Percentiles rank a stretch among this genome's conserved stretches.
phyloP scores from a whole-genome alignment of 2,113 vertebrate genomes.

The Sinocyclocheilus maitianheensis region DNA sequence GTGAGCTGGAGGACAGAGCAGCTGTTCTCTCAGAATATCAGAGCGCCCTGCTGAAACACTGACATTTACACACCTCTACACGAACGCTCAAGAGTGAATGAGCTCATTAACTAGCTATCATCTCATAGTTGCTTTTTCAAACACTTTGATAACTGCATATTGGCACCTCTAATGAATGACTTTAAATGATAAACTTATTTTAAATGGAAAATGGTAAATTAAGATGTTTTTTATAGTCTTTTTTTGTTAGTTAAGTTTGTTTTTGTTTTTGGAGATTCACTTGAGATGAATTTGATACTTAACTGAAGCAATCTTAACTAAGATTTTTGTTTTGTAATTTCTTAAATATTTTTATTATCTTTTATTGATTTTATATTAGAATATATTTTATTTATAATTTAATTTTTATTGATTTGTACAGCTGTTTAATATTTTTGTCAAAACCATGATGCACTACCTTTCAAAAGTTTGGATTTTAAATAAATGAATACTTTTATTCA shows the following conservation, averaged over 20 bases:
- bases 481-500: neutral
- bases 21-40: constrained; percentile 55
- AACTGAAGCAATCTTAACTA: neutral
- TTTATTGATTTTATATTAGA: neutral
- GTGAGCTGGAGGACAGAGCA: constrained; percentile 44
- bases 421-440: neutral
- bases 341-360: neutral
- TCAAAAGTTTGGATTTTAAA: neutral
- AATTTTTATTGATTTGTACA: neutral
- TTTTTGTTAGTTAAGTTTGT: too few relatives aligned
- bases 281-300: neutral
- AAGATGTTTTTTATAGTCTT: neutral
- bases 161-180: neutral
- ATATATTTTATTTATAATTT: neutral
- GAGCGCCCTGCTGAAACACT: neutral
- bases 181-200: neutral
- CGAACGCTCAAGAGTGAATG: neutral
- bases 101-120: constrained; percentile 9
- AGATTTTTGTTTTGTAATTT: neutral
- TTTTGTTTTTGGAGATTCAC: too few relatives aligned
- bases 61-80: constrained; percentile 38
- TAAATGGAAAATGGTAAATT: neutral
- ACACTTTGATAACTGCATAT: neutral
- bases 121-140: neutral
- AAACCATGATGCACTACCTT: neutral